phyloP scores from a whole-genome alignment of 1,140 invertebrate genomes.

The Drosophila insularis region DNA sequence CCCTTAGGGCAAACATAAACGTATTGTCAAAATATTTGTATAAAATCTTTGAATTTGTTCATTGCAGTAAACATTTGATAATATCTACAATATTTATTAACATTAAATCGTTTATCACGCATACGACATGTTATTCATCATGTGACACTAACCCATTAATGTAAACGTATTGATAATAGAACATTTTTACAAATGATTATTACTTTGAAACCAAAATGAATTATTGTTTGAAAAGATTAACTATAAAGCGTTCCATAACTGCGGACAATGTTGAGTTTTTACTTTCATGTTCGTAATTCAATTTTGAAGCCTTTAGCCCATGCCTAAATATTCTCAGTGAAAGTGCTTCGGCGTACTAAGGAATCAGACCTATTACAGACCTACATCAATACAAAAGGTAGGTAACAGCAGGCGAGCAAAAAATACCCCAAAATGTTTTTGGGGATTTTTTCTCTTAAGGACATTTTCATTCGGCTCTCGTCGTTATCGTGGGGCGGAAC shows the following conservation, averaged over 20 bases:
- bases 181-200: too few species aligned
- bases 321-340: constrained; percentile 8
- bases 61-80: not conserved
- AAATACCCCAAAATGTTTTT: not conserved
- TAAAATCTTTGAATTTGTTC: not conserved
- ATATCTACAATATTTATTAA: too few species aligned
- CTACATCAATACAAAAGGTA: not conserved
- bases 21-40: not conserved
- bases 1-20: not conserved
- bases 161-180: too few species aligned
- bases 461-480: constrained; percentile 17
- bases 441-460: constrained; percentile 54
- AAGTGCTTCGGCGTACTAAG: constrained; percentile 9
- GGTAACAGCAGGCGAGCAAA: not conserved
- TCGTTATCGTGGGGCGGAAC: too few species aligned
- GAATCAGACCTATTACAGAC: not conserved
- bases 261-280: not conserved
- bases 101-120: not conserved
- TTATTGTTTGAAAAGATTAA: too few species aligned
- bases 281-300: constrained; percentile 3
- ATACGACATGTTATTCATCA: not conserved
- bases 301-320: constrained; percentile 2
- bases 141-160: too few species aligned
- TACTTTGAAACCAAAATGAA: too few species aligned
- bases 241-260: not conserved